Evolutionary conservation across 2,113 vertebrate genomes (phyloP).

Genomic region (Forbesichthys papilliferus): DNA sequence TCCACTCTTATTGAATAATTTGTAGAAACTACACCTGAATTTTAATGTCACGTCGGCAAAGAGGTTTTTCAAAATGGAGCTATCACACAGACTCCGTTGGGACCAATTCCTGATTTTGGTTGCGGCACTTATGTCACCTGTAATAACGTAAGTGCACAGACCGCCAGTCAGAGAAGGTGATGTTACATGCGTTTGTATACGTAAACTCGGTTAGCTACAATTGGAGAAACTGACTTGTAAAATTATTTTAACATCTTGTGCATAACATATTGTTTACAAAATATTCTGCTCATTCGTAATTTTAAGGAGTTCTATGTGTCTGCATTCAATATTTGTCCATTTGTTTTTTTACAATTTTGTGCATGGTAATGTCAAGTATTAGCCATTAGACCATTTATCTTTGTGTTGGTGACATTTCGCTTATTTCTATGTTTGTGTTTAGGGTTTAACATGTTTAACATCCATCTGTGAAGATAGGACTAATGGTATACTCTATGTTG

Average conservation of each 20-base stretch:
- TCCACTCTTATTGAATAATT: slow-evolving; percentile 58
- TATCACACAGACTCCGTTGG: slow-evolving; percentile 74
- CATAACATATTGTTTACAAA: background rate
- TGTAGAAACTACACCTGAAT: slow-evolving; percentile 51
- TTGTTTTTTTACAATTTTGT: slow-evolving; percentile 14
- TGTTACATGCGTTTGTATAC: slow-evolving; percentile 21
- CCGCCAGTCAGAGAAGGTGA: slow-evolving; percentile 30
- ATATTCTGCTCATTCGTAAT: slow-evolving; percentile 18
- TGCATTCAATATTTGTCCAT: slow-evolving; percentile 1
- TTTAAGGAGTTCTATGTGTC: background rate
- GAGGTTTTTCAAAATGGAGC: slow-evolving; percentile 75
- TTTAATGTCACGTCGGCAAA: slow-evolving; percentile 82
- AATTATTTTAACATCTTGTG: slow-evolving; percentile 18
- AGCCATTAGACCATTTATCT: slow-evolving; percentile 20
- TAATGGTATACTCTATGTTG: too few relatives aligned
- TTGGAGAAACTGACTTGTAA: slow-evolving; percentile 11
- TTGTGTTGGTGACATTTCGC: slow-evolving; percentile 11
- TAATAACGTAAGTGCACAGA: slow-evolving; percentile 78
- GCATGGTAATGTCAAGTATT: slow-evolving; percentile 3
- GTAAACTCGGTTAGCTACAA: slow-evolving; percentile 8
- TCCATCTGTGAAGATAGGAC: too few relatives aligned
- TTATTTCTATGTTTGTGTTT: slow-evolving; percentile 8
- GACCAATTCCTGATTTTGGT: slow-evolving; percentile 80
- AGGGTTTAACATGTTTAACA: background rate
- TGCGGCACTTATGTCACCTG: slow-evolving; percentile 80